phyloP scores from a whole-genome alignment of 2,113 vertebrate species.

The Mystacornis crossleyi region DNA sequence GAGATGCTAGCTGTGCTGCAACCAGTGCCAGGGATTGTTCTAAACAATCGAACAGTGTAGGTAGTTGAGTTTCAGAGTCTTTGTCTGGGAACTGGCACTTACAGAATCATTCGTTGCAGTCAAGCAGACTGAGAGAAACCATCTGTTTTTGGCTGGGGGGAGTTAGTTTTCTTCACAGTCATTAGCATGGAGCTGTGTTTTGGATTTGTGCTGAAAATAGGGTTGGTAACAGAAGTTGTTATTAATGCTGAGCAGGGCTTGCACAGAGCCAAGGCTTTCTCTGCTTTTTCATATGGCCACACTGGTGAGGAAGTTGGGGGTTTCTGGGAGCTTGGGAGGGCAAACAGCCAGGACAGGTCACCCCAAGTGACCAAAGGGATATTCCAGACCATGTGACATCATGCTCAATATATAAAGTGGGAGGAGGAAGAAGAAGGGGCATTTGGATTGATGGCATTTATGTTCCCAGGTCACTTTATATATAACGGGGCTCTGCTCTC shows the following conservation, averaged over 20 bases:
- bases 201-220: background rate
- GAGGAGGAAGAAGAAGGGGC: background rate
- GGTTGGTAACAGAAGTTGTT: background rate
- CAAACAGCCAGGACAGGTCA: background rate
- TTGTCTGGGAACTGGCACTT: background rate
- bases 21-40: background rate
- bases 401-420: background rate
- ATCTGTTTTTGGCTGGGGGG: background rate
- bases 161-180: background rate
- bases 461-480: background rate
- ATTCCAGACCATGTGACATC: background rate
- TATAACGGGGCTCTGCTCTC: background rate
- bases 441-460: background rate
- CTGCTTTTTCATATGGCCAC: fast-evolving
- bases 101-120: background rate
- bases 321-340: background rate
- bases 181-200: background rate
- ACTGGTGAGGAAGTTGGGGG: no score
- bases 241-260: background rate
- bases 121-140: background rate
- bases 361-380: background rate
- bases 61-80: background rate
- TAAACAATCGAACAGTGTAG: background rate
- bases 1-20: background rate
- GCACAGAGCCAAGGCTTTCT: background rate